A percentile compares a stretch with the other conserved stretches of the same genome.
Conservation (phyloP, 2,113 vertebrate genomes). For the Pteronura brasiliensis region DNA sequence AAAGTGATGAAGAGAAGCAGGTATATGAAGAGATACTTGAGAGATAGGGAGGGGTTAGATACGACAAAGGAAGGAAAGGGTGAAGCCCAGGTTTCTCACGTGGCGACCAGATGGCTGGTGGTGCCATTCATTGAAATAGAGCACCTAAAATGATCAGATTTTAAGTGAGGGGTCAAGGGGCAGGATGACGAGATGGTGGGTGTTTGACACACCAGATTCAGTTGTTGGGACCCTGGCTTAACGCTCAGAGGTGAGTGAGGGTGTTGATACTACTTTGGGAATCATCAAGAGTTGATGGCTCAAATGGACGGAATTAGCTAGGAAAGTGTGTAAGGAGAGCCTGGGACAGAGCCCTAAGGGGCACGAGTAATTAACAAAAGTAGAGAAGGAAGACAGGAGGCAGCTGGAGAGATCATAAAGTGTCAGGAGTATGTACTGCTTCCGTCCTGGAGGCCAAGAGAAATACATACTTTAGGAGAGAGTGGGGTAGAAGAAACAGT, state of each 20-base stretch:
- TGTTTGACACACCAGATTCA: background rate
- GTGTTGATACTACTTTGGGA: background rate
- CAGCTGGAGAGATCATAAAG: background rate
- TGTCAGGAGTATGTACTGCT: accelerated
- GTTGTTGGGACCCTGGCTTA: background rate
- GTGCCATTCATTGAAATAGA: background rate
- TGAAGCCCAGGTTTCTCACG: background rate
- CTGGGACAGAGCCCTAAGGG: background rate
- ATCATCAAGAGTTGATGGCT: background rate
- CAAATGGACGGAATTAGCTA: background rate
- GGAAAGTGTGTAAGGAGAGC: background rate
- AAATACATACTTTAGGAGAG: background rate
- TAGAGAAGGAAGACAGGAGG: background rate
- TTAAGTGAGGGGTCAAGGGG: background rate
- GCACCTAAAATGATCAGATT: background rate
- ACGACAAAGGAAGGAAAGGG: background rate
- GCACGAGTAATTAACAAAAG: background rate
- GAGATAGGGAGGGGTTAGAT: background rate
- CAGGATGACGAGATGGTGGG: background rate
- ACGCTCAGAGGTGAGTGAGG: background rate
- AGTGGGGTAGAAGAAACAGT: background rate
- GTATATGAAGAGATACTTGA: background rate
- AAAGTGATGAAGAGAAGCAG: background rate
- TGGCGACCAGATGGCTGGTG: background rate
- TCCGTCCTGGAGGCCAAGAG: background rate